Evolutionary conservation across 2,797 vertebrate genomes (phyloP), one percentile per base, ranked within the genome.

Genomic region (Propithecus perrieri): DNA sequence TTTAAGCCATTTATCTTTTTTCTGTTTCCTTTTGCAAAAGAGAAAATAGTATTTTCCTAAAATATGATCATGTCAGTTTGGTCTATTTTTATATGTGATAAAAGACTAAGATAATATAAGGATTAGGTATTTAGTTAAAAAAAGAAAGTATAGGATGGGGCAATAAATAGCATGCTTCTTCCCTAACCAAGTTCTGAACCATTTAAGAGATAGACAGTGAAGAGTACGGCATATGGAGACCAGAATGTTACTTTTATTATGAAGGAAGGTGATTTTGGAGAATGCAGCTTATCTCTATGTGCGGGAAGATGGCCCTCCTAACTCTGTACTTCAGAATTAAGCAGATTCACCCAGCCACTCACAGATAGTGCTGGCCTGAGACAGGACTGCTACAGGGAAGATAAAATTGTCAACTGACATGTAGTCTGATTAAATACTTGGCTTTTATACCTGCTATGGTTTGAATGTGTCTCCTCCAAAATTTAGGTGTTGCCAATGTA

Each of bases 21-120:
- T 69, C 85, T 55, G 41, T 78, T 89, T 93, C 20, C 35, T 61
- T 89, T 89, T 69, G 33, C 35, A 79, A 38, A 85, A 85, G 41
- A 78, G 43, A 89, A 78, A 78, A 63, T 24, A 83, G 61, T 20
- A 46, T 78, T 89, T 75, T 76, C 43, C 71, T 88, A 83, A 80
- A 59, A 75, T 65, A 0, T 0, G 50, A 57, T 94, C 57, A 0
- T 30, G 5, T 69, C 30, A 48, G 3, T 74, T 89, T 75, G 17
- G 46, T 79, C 46, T 85, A 71, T 65, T 92, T 94, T 89, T 88
- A 48, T 48, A 93, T 85, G 18, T 81, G n/a, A 71, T 67, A 67
- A 93, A 95, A 43, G 24, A 57, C 24, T 57, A 80, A 57, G n/a
- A 13, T 75, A 90, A 38, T n/a, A 13, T 20, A 91, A 65, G 2